A percentile compares a stretch with the other conserved stretches of the same genome.
Conservation (phyloP, 2,797 vertebrate species). For the Mycteria americana region DNA sequence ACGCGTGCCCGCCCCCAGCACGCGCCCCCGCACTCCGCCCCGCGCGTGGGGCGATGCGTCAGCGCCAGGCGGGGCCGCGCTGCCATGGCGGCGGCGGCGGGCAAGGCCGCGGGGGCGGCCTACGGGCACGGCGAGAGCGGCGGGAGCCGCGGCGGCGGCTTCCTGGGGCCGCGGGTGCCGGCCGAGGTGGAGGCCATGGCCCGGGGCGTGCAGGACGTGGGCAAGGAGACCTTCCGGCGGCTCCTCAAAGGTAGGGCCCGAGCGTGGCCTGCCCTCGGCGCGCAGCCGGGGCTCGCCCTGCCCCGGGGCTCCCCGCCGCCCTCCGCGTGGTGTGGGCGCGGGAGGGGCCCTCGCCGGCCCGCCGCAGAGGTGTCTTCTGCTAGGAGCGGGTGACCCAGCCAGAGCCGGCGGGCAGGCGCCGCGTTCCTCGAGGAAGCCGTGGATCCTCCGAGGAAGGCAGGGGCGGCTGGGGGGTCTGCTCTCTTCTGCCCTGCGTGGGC, state of each 20-base stretch:
- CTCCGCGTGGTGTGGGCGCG: not conserved
- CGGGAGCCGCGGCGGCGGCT: constrained; percentile 53
- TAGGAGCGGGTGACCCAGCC: not conserved
- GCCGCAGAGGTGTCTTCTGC: not conserved
- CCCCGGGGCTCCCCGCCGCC: not conserved
- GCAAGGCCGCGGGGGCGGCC: not conserved
- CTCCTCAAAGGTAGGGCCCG: constrained; percentile 78
- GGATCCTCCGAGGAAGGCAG: not conserved
- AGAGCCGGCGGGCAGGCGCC: accelerated
- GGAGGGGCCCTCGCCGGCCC: not conserved
- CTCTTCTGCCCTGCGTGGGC: no score
- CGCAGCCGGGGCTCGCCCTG: no score
- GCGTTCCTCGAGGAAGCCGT: not conserved
- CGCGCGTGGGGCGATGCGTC: no score
- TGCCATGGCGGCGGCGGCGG: not conserved
- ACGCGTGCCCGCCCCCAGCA: not conserved
- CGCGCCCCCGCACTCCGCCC: no score
- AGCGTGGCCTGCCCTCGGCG: not conserved
- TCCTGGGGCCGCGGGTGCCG: constrained; percentile 77
- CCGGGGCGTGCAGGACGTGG: constrained; percentile 77
- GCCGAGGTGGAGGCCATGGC: constrained; percentile 82
- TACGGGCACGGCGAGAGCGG: not conserved
- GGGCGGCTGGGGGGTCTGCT: not conserved
- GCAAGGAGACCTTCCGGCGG: constrained; percentile 80
- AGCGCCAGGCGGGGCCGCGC: not conserved